These are phyloP conservation scores for Arctopsyche grandis DNA, from an alignment of 1,140 invertebrate genomes.

Conservation along the genomic window DNA sequence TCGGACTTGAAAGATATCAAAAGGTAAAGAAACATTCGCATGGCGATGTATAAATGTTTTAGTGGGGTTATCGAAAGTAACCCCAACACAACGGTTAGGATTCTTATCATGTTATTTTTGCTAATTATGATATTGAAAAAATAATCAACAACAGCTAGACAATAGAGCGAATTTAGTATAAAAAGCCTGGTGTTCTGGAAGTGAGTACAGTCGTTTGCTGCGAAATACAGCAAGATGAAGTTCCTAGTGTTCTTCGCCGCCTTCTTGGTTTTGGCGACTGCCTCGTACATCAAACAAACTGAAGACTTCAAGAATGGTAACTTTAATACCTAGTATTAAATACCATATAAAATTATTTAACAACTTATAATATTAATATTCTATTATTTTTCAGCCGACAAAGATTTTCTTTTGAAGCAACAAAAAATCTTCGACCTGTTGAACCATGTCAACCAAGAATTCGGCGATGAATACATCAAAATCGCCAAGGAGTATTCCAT, in stretches of 20 bases:
- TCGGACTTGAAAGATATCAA: neutral
- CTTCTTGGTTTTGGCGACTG: conserved; percentile 3
- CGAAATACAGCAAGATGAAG: conserved; percentile 24
- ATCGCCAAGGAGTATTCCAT: conserved; percentile 67
- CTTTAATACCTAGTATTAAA: conserved; percentile 68
- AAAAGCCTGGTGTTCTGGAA: neutral
- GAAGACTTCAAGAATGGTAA: conserved; percentile 22
- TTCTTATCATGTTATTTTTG: neutral
- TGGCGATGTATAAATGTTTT: neutral
- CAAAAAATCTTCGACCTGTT: conserved; percentile 59
- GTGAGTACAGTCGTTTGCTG: conserved; percentile 13
- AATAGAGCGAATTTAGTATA: neutral
- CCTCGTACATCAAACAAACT: neutral
- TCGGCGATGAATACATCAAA: conserved; percentile 58
- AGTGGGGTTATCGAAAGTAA: neutral
- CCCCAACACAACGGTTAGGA: neutral
- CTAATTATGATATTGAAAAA: conserved; percentile 4
- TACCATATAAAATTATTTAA: conserved; percentile 69
- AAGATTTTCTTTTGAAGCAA: conserved; percentile 66
- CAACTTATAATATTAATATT: conserved; percentile 33
- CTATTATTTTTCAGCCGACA: conserved; percentile 56
- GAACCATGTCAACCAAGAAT: conserved; percentile 56
- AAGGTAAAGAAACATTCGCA: conserved; percentile 12
- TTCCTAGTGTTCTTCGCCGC: conserved; percentile 34
- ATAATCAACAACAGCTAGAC: neutral